Percentiles rank a stretch among this genome's conserved stretches.
phyloP scores from a whole-genome alignment of 92 coral and sea anemone species.

The Zoanthus sansibaricus region DNA sequence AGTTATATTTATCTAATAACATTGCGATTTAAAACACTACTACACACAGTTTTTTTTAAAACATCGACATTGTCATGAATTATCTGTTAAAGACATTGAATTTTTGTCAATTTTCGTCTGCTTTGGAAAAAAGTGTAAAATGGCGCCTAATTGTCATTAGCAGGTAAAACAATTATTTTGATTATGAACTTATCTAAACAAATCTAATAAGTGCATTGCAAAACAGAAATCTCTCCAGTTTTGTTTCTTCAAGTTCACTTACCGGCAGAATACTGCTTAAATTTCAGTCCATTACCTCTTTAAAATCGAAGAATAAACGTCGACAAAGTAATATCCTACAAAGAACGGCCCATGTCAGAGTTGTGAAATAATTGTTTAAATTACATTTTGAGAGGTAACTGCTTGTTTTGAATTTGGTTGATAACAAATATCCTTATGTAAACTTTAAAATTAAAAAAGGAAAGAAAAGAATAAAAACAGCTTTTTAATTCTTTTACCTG shows the following conservation, averaged over 20 bases:
- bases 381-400: not conserved
- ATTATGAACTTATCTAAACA: slow-evolving; percentile 20
- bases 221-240: not conserved
- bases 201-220: not conserved
- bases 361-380: too few species aligned
- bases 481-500: not conserved
- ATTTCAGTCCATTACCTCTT: slow-evolving; percentile 7
- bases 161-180: slow-evolving; percentile 15
- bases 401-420: not conserved
- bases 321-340: too few species aligned
- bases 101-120: too few species aligned
- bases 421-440: not conserved
- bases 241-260: not conserved
- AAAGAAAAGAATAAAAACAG: not conserved
- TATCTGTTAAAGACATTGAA: too few species aligned
- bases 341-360: not conserved
- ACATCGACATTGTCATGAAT: too few species aligned
- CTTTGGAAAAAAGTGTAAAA: too few species aligned
- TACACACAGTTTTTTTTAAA: too few species aligned
- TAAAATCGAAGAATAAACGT: not conserved
- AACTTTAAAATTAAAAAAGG: not conserved
- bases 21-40: too few species aligned
- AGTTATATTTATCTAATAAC: too few species aligned
- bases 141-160: not conserved
- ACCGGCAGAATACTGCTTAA: not conserved